phyloP scores from a whole-genome alignment of 2,888 invertebrate species.

The Erpobdella octoculata region DNA sequence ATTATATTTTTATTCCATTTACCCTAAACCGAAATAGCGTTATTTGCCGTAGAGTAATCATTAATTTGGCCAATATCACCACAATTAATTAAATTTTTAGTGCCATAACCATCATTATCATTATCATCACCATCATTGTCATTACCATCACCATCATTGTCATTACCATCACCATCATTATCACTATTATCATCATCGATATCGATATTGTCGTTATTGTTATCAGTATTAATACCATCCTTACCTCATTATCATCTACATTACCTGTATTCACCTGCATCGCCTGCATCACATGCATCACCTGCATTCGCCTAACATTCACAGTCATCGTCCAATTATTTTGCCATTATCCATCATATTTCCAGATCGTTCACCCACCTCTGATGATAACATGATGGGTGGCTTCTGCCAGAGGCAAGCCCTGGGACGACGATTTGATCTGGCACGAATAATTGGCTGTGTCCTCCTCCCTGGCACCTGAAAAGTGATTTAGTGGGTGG shows the following conservation, averaged over 20 bases:
- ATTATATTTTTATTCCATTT: too few relatives aligned
- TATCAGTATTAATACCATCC: too few relatives aligned
- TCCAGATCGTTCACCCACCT: conserved; percentile 1
- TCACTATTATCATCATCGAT: too few relatives aligned
- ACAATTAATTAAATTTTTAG: neutral
- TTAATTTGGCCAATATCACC: neutral
- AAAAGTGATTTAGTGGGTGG: too few relatives aligned
- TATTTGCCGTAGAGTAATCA: neutral
- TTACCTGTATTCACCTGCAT: too few relatives aligned
- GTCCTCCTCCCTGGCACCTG: conserved; percentile 15
- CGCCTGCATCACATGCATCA: too few relatives aligned
- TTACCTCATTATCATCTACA: too few relatives aligned
- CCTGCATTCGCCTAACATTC: too few relatives aligned
- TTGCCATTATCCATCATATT: too few relatives aligned
- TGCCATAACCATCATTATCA: neutral
- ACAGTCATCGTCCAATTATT: too few relatives aligned
- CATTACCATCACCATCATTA: neutral
- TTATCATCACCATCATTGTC: neutral
- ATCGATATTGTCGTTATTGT: too few relatives aligned
- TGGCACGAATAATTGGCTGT: conserved; percentile 20
- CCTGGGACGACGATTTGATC: conserved; percentile 8
- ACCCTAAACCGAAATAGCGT: too few relatives aligned
- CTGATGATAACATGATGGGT: conserved; percentile 18
- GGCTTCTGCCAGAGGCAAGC: neutral
- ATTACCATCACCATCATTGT: neutral